Conservation (phyloP, 2,113 vertebrate genomes). For the Tichodroma muraria region DNA sequence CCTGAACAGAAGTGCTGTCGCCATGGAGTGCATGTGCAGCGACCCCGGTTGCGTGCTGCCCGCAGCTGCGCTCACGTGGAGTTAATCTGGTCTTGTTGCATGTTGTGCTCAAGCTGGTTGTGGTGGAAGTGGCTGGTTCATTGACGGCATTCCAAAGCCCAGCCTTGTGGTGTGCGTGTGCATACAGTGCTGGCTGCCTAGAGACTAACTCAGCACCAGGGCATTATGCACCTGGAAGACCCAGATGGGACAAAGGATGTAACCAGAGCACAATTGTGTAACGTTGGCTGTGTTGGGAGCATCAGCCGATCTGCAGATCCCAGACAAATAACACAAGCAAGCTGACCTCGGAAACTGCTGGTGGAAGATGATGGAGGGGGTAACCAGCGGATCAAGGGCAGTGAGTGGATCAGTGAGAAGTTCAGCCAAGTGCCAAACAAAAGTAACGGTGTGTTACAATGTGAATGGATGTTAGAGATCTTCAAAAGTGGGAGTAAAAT, state of each 20-base stretch:
- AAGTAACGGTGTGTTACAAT: neutral
- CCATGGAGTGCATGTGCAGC: accelerated
- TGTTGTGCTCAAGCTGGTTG: neutral
- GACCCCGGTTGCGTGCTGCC: neutral
- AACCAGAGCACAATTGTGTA: neutral
- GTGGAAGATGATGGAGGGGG: neutral
- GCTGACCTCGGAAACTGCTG: neutral
- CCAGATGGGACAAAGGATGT: neutral
- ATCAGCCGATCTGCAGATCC: accelerated
- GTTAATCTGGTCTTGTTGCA: accelerated
- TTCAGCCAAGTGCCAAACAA: neutral
- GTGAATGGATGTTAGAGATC: neutral
- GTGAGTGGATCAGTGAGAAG: accelerated
- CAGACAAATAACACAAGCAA: neutral
- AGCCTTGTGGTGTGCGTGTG: accelerated
- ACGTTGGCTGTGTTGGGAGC: neutral
- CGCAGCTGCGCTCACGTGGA: accelerated
- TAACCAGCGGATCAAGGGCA: too few relatives aligned
- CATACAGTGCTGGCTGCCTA: neutral
- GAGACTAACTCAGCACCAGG: neutral
- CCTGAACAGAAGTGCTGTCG: neutral
- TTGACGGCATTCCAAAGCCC: neutral
- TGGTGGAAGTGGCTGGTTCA: accelerated
- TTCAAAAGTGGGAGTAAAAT: neutral
- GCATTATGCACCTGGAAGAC: neutral